Conservation (phyloP, 2,888 invertebrate species). For the Boloria selene region DNA sequence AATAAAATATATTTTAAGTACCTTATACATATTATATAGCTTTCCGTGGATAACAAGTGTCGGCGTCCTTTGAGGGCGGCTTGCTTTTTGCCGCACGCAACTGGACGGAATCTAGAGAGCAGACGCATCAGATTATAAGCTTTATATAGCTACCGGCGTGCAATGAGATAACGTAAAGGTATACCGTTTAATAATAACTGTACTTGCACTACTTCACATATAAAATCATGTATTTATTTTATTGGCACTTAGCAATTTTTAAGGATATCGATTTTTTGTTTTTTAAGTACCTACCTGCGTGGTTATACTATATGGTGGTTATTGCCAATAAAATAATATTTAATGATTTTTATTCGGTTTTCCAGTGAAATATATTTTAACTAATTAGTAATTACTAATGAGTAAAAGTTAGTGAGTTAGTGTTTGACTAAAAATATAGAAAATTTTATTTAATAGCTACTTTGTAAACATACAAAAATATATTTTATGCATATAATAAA, state of each 20-base stretch:
- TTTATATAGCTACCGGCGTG: slow-evolving; percentile 27
- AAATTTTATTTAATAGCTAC: no score
- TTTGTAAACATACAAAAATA: no score
- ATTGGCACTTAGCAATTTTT: not conserved
- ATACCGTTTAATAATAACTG: slow-evolving; percentile 19
- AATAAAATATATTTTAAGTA: not conserved
- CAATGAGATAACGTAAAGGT: slow-evolving; percentile 11
- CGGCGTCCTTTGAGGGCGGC: slow-evolving; percentile 30
- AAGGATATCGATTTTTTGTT: no score
- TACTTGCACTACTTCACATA: slow-evolving; percentile 6
- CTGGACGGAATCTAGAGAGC: slow-evolving; percentile 6
- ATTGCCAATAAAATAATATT: no score
- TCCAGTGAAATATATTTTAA: no score
- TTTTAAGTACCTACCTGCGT: no score
- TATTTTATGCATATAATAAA: no score
- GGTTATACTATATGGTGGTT: no score
- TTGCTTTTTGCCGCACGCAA: slow-evolving; percentile 18
- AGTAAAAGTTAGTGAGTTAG: no score
- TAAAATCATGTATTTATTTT: not conserved
- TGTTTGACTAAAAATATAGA: no score
- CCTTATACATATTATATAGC: slow-evolving; percentile 3
- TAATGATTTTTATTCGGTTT: no score
- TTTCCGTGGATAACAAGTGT: slow-evolving; percentile 6
- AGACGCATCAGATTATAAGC: slow-evolving; percentile 29
- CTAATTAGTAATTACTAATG: no score